These are phyloP conservation scores for Drosophila nigrodunni DNA, from an alignment of 1,140 invertebrate genomes.

Conservation along the genomic window DNA sequence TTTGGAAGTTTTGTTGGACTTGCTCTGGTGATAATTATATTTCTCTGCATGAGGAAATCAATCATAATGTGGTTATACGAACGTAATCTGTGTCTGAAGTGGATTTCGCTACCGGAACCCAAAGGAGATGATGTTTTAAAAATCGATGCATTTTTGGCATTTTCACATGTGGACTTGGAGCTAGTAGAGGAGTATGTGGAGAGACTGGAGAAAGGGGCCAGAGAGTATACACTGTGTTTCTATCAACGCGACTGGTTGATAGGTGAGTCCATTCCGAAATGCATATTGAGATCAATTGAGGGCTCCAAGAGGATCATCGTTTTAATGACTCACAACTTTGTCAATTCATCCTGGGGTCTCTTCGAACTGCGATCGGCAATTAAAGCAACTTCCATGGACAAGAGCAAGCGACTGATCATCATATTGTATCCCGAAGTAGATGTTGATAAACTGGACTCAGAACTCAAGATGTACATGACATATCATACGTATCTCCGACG, in stretches of 20 bases:
- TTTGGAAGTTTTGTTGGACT: not conserved
- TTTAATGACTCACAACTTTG: conserved; percentile 16
- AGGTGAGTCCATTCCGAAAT: conserved; percentile 18
- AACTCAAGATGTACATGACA: conserved; percentile 2
- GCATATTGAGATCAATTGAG: conserved; percentile 19
- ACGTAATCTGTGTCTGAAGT: conserved; percentile 1
- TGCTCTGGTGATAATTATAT: not conserved
- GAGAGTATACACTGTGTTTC: conserved; percentile 6
- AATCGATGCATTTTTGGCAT: conserved; percentile 14
- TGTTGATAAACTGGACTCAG: not conserved
- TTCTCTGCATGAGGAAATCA: not conserved
- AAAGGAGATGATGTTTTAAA: not conserved
- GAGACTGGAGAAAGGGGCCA: not conserved
- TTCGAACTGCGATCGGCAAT: conserved; percentile 19
- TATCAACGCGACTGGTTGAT: conserved; percentile 24
- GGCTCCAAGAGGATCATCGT: conserved; percentile 8
- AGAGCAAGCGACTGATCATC: not conserved
- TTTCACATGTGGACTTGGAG: conserved; percentile 9
- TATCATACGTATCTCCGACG: not conserved
- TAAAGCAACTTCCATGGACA: conserved; percentile 8
- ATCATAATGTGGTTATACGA: conserved; percentile 5
- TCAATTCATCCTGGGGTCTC: conserved; percentile 2
- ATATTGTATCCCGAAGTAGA: not conserved
- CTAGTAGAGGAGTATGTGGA: conserved; percentile 6
- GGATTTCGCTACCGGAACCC: not conserved